Conservation (phyloP, 2,113 vertebrate genomes). For the Megaceryle maxima region DNA sequence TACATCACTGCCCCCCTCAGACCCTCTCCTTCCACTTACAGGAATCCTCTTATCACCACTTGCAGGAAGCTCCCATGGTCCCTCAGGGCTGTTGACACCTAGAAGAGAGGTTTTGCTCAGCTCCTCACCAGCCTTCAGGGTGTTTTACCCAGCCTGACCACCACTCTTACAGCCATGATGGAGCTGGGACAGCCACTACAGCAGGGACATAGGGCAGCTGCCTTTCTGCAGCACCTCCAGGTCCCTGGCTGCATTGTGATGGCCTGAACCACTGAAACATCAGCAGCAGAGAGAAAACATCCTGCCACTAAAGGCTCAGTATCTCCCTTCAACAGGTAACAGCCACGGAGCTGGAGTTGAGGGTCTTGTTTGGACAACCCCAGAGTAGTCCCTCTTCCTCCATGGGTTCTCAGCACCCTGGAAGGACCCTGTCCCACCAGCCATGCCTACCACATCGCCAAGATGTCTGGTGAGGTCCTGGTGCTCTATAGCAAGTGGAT, state of each 20-base stretch:
- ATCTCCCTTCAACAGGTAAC: not conserved
- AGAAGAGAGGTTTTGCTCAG: not conserved
- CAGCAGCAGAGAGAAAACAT: not conserved
- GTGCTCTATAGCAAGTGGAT: not conserved
- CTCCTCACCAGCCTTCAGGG: not conserved
- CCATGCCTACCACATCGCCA: not conserved
- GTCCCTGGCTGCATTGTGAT: too few relatives aligned
- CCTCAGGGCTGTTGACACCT: slow-evolving; percentile 1
- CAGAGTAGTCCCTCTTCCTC: not conserved
- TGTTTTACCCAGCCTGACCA: not conserved
- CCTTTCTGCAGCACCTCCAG: not conserved
- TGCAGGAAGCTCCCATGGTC: slow-evolving; percentile 3
- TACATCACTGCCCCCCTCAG: not conserved
- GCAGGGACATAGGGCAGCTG: not conserved
- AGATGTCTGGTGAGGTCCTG: slow-evolving; percentile 10
- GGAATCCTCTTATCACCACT: slow-evolving; percentile 12
- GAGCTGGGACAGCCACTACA: not conserved
- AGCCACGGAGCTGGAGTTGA: not conserved
- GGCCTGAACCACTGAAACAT: not conserved
- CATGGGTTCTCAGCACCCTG: accelerated
- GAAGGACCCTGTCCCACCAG: not conserved
- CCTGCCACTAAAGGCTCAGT: too few relatives aligned
- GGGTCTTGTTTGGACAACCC: not conserved
- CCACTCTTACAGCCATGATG: not conserved
- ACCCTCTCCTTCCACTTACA: slow-evolving; percentile 7